Percentiles rank a stretch among this genome's conserved stretches.
Evolutionary conservation across 2,113 vertebrate genomes (phyloP).

Genomic region (Furnarius figulus): DNA sequence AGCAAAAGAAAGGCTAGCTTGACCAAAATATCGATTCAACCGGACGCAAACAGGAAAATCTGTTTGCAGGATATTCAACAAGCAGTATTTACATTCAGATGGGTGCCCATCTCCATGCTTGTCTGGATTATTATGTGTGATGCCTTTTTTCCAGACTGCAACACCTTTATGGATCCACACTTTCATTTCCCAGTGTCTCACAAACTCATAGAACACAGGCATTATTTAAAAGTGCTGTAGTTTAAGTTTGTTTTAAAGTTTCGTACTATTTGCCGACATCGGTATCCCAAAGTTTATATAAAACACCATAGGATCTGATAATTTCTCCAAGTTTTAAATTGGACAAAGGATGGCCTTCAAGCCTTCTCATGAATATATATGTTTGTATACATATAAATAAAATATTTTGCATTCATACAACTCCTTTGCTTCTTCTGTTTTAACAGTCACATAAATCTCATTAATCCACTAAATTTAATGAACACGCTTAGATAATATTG

Average conservation of each 20-base stretch:
- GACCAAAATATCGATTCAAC: conserved; percentile 25
- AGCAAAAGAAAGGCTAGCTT: conserved; percentile 35
- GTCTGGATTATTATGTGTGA: not conserved
- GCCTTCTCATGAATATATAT: not conserved
- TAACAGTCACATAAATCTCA: not conserved
- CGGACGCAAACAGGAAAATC: not conserved
- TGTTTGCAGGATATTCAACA: conserved; percentile 44
- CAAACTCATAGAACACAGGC: not conserved
- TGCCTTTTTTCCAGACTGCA: conserved; percentile 41
- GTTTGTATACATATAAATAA: not conserved
- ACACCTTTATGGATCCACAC: not conserved
- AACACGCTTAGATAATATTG: not conserved
- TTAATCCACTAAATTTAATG: not conserved
- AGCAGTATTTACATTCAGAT: conserved; percentile 44
- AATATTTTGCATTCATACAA: not conserved
- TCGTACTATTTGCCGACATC: not conserved
- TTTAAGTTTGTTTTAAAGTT: not conserved
- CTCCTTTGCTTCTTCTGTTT: not conserved
- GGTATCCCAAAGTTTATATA: not conserved
- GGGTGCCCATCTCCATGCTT: conserved; percentile 30
- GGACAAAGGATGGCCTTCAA: not conserved
- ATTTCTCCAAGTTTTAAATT: not conserved
- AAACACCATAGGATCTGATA: not conserved
- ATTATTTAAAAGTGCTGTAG: not conserved
- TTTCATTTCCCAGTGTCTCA: not conserved